phyloP scores from a whole-genome alignment of 2,797 vertebrate genomes.

The Taeniopygia guttata region DNA sequence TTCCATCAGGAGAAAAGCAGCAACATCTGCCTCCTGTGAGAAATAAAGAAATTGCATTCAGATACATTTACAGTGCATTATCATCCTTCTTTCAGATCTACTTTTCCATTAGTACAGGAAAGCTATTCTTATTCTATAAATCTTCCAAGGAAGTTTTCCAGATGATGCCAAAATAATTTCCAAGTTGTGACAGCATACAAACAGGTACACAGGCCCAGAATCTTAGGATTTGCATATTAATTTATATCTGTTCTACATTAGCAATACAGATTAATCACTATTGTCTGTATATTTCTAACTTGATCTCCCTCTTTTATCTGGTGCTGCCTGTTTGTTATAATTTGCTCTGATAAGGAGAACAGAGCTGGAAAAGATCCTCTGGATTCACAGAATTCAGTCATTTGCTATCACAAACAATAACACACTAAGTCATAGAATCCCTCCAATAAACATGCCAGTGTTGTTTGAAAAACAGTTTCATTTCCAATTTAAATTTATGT shows the following conservation, averaged over 20 bases:
- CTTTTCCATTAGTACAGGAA: neutral
- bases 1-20: conserved; percentile 97
- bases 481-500: neutral
- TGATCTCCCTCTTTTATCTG: neutral
- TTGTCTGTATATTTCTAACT: neutral
- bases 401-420: neutral
- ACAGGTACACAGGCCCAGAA: neutral
- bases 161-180: neutral
- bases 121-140: neutral
- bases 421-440: neutral
- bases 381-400: neutral
- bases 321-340: neutral
- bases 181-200: neutral
- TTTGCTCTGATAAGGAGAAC: neutral
- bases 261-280: neutral
- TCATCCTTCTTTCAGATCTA: neutral
- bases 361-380: neutral
- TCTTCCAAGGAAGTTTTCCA: neutral
- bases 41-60: conserved; percentile 19
- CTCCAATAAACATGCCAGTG: neutral
- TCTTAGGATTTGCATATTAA: neutral
- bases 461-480: neutral
- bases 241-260: neutral
- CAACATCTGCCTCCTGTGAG: conserved; percentile 92
- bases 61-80: neutral